Evolutionary conservation across 2,113 vertebrate genomes (phyloP), one percentile per base, ranked within the genome.

Genomic region (Embiotoca jacksoni): DNA sequence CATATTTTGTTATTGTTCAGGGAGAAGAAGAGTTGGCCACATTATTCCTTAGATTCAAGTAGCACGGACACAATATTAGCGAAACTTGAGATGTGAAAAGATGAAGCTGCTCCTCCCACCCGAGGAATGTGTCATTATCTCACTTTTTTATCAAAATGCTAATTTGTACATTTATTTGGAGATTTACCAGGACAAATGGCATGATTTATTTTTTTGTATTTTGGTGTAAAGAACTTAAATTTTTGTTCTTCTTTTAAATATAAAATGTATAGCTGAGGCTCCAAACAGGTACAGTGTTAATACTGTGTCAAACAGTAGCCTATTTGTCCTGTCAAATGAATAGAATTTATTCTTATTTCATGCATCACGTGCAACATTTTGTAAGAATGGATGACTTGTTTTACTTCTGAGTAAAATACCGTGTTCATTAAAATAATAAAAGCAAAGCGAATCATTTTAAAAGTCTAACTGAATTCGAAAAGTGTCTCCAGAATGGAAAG

Each of bases 21-120:
- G 13, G 13, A 75, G 69, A 81, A 36, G 44, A 86, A 57, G 61
- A 49, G 3, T 35, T 66, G 57, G 11, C 77, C 65, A 14, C 78
- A 77, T 87, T 90, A 55, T 72, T 73, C 31, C 66, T 44, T 65
- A 58, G 66, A 78, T 63, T 14, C 23, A 23, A 73, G 69, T 35
- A 5, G 6, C 69, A 50, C 62, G 61, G 44, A 78, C 64, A 85
- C 85, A 87, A 84, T 87, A 75, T 65, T 53, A 72, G 67, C 58
- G 86, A 85, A 89, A 91, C n/a, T 16, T 87, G 86, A 92, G 82
- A 58, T 7, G 73, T 65, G 31, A 58, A 23, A 47, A 62, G 71
- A 66, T 30, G n/a, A 5, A 32, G 46, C 23, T 3, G 52, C 62
- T 59, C 56, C 78, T 75, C 65, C 69, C 55, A 7, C 30, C 1